These are phyloP conservation scores for Amitus sp. DNA, from an alignment of 2,888 invertebrate species.

Conservation along the genomic window DNA sequence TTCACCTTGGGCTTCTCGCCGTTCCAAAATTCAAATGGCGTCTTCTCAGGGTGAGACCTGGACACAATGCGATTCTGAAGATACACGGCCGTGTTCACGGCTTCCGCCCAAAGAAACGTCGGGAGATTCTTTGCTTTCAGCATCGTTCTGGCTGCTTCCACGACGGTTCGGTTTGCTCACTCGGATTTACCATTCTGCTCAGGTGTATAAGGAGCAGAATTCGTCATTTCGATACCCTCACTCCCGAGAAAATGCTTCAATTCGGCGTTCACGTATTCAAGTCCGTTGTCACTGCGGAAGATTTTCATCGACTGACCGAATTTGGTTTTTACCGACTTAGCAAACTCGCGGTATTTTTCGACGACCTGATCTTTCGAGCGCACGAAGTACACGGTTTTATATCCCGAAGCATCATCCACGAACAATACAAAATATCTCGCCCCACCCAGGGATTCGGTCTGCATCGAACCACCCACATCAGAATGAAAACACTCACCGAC, in stretches of 20 bases:
- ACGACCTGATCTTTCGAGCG: constrained; percentile 25
- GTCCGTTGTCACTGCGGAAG: constrained; percentile 20
- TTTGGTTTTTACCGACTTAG: constrained; percentile 8
- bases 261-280: constrained; percentile 9
- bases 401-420: constrained; percentile 36
- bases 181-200: constrained; percentile 24
- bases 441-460: constrained; percentile 36
- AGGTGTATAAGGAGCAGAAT: constrained; percentile 24
- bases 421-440: constrained; percentile 34
- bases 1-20: constrained; percentile 17
- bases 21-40: constrained; percentile 24
- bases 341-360: constrained; percentile 14
- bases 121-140: constrained; percentile 32
- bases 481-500: constrained; percentile 26
- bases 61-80: constrained; percentile 15
- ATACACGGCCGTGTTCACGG: constrained; percentile 30
- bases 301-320: constrained; percentile 10
- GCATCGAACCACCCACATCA: constrained; percentile 43
- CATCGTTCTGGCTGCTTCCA: constrained; percentile 23
- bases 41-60: background rate
- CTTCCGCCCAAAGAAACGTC: constrained; percentile 20
- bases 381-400: constrained; percentile 32
- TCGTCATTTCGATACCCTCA: constrained; percentile 14
- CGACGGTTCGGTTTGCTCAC: constrained; percentile 16
- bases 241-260: constrained; percentile 3